A percentile compares a stretch with the other conserved stretches of the same genome.
These are phyloP conservation scores for Hypomecis atomaria DNA, from an alignment of 2,888 invertebrate species.

Conservation along the genomic window DNA sequence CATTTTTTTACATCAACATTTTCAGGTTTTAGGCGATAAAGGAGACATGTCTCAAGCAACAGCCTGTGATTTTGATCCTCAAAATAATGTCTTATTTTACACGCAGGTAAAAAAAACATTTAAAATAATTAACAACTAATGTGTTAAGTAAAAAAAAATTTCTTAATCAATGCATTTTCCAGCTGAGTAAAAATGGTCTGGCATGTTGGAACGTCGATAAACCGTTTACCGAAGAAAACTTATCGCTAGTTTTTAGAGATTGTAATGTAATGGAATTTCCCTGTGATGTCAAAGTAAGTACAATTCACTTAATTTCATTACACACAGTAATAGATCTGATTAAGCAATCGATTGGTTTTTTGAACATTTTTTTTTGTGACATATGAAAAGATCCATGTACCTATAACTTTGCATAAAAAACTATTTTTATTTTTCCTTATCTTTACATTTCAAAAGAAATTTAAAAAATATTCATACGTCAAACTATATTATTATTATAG, in stretches of 20 bases:
- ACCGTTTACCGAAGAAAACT: conserved; percentile 84
- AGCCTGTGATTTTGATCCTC: conserved; percentile 87
- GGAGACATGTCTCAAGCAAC: conserved; percentile 89
- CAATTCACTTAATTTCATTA: too few relatives aligned
- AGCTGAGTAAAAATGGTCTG: conserved; percentile 88
- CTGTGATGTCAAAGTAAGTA: conserved; percentile 87
- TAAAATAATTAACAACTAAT: too few relatives aligned
- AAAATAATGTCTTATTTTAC: conserved; percentile 88
- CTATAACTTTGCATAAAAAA: too few relatives aligned
- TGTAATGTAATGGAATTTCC: conserved; percentile 88
- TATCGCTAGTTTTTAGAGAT: conserved; percentile 87
- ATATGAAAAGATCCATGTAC: too few relatives aligned
- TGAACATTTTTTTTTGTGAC: too few relatives aligned
- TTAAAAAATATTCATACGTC: too few relatives aligned
- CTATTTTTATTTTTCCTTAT: too few relatives aligned
- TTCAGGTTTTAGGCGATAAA: conserved; percentile 86
- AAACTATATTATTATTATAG: too few relatives aligned
- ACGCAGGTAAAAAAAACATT: conserved; percentile 79
- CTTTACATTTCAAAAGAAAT: too few relatives aligned
- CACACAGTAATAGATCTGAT: too few relatives aligned
- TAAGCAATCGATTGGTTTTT: too few relatives aligned
- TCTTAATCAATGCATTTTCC: conserved; percentile 23
- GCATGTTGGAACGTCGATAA: conserved; percentile 90
- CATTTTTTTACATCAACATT: neutral
- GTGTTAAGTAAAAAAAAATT: too few relatives aligned